Percentiles rank a stretch among this genome's conserved stretches.
phyloP scores from a whole-genome alignment of 2,113 vertebrate species.

The Elephantulus edwardii region DNA sequence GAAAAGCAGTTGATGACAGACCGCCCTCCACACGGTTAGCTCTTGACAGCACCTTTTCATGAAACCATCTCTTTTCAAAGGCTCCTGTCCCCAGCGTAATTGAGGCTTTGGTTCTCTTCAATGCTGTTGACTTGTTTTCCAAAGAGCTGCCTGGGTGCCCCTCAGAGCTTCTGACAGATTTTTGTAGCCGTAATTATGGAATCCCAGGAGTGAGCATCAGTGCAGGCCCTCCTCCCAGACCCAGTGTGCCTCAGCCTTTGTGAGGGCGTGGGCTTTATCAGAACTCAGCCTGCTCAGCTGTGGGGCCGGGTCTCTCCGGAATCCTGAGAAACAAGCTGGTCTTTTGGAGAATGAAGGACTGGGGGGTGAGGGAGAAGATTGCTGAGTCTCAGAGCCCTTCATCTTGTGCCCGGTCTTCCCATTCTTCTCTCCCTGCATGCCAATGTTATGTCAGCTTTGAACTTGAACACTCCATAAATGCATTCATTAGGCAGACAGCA shows the following conservation, averaged over 20 bases:
- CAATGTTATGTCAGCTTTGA: not conserved
- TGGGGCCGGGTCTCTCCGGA: not conserved
- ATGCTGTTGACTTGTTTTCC: conserved; percentile 59
- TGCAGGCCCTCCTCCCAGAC: accelerated
- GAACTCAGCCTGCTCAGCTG: not conserved
- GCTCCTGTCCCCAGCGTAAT: conserved; percentile 44
- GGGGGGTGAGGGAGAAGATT: not conserved
- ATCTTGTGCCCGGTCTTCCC: not conserved
- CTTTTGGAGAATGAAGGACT: too few species aligned
- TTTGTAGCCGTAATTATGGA: conserved; percentile 76
- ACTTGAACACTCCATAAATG: not conserved
- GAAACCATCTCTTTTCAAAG: conserved; percentile 53
- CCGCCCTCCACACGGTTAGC: not conserved
- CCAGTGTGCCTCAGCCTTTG: not conserved
- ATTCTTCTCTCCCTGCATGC: not conserved
- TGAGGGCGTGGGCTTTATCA: not conserved
- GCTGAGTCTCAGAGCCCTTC: accelerated
- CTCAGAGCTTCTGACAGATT: conserved; percentile 73
- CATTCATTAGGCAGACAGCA: not conserved
- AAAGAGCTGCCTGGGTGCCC: conserved; percentile 69
- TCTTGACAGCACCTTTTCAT: conserved; percentile 70
- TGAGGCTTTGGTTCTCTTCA: conserved; percentile 68
- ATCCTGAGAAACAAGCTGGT: not conserved
- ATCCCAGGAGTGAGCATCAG: not conserved
- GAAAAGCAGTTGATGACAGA: not conserved